Base-by-base conservation (phyloP, 2,797 vertebrate genomes). In the Cetoscarus ocellatus region DNA sequence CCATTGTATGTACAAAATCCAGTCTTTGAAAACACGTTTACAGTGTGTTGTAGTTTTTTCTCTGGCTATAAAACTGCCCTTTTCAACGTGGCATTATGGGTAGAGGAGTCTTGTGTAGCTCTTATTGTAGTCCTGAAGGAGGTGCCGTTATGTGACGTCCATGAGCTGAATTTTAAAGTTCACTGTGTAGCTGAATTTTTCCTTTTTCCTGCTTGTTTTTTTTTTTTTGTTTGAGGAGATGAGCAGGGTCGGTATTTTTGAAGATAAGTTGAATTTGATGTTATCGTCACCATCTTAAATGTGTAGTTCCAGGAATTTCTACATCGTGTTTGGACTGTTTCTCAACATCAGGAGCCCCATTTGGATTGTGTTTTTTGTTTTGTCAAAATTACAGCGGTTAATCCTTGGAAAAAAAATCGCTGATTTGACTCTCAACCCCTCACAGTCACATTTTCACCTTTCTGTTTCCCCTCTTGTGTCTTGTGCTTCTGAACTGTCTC, bases 371-470 rank as follows among this genome's bases (percentile, higher is more conserved):
- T 10, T 7, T 39, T 39, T 7, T 10, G 38, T 39, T 39, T 39
- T 39, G 38, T 7, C 38, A 7, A 39, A 39, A 7, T 39, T 39
- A 7, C 38, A 7, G 7, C 8, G 15, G 45, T 27, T 27, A 27
- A 47, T 17, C 15, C 4, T 39, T 39, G 38, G 38, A 39, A 39
- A 39, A 39, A 39, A 39, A 7, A 39, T 1, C 38, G 1, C 9
- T 39, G 7, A 39, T 39, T 45, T 45, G 5, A 45, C 38, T 12
- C 18, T 19, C 53, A 12, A 12, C 10, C 11, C 2, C 2, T 10
- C n/a, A 13, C 17, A 0, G 42, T 69, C 82, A 79, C 84, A 85
- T 86, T 85, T 87, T 87, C 84, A 86, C 80, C 76, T 81, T 49
- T 71, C n/a, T 87, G 74, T 61, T 73, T 17, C 36, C 36, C 61